phyloP scores from a whole-genome alignment of 1,140 invertebrate genomes.

The Lepidurus arcticus region DNA sequence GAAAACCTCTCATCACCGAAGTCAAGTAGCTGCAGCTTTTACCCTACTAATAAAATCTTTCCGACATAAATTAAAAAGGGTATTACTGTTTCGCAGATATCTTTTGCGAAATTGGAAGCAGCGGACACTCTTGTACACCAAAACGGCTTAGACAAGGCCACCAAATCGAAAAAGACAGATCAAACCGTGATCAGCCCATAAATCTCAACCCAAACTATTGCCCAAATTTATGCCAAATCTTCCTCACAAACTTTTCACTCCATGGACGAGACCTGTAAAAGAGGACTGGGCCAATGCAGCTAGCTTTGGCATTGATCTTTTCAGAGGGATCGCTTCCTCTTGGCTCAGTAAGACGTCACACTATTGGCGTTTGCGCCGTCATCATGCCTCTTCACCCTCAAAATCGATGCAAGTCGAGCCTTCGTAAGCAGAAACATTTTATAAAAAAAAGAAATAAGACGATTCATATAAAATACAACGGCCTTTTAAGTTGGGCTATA shows the following conservation, averaged over 20 bases:
- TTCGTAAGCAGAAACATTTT: not conserved
- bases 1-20: too few species aligned
- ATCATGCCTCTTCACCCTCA: not conserved
- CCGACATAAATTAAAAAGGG: too few species aligned
- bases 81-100: too few species aligned
- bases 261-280: not conserved
- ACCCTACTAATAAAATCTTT: too few species aligned
- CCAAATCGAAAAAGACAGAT: not conserved
- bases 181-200: not conserved
- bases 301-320: not conserved
- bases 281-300: constrained; percentile 5
- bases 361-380: not conserved
- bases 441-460: too few species aligned
- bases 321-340: not conserved
- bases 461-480: too few species aligned
- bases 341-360: not conserved
- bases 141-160: not conserved
- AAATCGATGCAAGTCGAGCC: not conserved
- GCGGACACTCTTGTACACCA: not conserved
- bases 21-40: too few species aligned
- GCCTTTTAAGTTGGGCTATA: too few species aligned
- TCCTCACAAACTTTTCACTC: not conserved
- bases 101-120: too few species aligned
- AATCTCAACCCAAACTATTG: constrained; percentile 7
- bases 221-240: not conserved